Evolutionary conservation across 2,113 vertebrate genomes (phyloP).

Genomic region (Silurus meridionalis): DNA sequence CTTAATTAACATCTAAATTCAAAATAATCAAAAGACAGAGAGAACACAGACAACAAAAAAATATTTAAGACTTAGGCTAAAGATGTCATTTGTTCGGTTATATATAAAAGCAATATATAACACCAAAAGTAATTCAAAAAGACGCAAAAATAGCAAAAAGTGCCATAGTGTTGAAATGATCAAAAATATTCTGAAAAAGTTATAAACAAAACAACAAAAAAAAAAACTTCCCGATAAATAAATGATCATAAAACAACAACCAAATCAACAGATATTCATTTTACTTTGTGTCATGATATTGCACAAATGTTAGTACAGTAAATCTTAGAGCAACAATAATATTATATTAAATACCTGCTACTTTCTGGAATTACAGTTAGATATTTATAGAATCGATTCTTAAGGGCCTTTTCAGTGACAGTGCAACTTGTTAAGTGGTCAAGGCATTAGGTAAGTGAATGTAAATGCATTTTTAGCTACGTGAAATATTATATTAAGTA

Average conservation of each 20-base stretch:
- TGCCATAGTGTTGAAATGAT: slow-evolving; percentile 73
- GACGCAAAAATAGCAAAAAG: slow-evolving; percentile 76
- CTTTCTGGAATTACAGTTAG: not conserved
- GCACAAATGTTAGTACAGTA: slow-evolving; percentile 64
- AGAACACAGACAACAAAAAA: not conserved
- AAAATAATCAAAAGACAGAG: slow-evolving; percentile 3
- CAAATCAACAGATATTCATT: slow-evolving; percentile 27
- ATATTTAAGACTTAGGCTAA: slow-evolving; percentile 29
- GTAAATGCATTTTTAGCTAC: not conserved
- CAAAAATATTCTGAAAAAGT: slow-evolving; percentile 49
- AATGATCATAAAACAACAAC: slow-evolving; percentile 42
- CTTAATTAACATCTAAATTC: slow-evolving; percentile 46
- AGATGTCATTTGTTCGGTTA: slow-evolving; percentile 31
- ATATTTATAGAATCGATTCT: not conserved
- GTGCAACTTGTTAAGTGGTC: slow-evolving; percentile 16
- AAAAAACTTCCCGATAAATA: slow-evolving; percentile 41
- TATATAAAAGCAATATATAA: slow-evolving; percentile 47
- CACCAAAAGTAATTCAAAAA: slow-evolving; percentile 34
- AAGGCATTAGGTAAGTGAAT: slow-evolving; percentile 28
- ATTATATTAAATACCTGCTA: slow-evolving; percentile 9
- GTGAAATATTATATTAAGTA: not conserved
- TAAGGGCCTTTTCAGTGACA: not conserved
- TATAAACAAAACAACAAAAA: slow-evolving; percentile 36
- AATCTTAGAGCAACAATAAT: slow-evolving; percentile 39
- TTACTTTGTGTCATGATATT: slow-evolving; percentile 56